Percentiles rank a stretch among this genome's conserved stretches.
phyloP scores from a whole-genome alignment of 2,888 invertebrate species.

The Caenorhabditis sp. region DNA sequence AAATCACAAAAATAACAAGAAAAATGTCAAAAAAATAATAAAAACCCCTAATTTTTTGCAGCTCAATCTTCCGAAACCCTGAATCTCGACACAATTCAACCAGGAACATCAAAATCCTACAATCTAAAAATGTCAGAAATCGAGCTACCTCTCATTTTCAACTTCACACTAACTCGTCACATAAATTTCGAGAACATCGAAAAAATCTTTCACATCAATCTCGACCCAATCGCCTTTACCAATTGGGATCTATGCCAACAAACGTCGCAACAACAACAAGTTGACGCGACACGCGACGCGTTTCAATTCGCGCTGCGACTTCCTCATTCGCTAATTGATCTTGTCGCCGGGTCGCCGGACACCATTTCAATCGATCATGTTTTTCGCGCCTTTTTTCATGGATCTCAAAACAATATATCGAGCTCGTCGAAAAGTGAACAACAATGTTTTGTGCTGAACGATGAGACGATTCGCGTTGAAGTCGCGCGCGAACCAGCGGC shows the following conservation, averaged over 20 bases:
- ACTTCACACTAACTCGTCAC: constrained; percentile 11
- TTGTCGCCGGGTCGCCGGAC: constrained; percentile 34
- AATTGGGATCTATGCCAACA: constrained; percentile 9
- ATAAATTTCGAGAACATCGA: constrained; percentile 13
- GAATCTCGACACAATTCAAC: constrained; percentile 15
- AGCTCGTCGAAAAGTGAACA: background rate
- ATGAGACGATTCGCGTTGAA: background rate
- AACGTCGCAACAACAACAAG: constrained; percentile 5
- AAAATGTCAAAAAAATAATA: background rate
- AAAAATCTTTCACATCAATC: constrained; percentile 18
- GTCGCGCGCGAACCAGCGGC: constrained; percentile 3
- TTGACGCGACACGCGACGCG: background rate
- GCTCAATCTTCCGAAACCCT: constrained; percentile 12
- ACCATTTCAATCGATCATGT: constrained; percentile 12
- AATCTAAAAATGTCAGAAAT: background rate
- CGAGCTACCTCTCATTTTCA: constrained; percentile 22
- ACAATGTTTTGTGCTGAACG: background rate
- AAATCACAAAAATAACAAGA: too few species aligned
- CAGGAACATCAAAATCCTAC: constrained; percentile 21
- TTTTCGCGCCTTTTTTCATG: constrained; percentile 14
- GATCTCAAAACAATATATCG: background rate
- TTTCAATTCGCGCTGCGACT: constrained; percentile 19
- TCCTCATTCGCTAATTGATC: constrained; percentile 29
- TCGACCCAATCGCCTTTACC: constrained; percentile 25
- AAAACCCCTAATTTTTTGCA: background rate